Evolutionary conservation across 1,140 invertebrate species (phyloP).

Genomic region (Leptestheria dahalacensis): DNA sequence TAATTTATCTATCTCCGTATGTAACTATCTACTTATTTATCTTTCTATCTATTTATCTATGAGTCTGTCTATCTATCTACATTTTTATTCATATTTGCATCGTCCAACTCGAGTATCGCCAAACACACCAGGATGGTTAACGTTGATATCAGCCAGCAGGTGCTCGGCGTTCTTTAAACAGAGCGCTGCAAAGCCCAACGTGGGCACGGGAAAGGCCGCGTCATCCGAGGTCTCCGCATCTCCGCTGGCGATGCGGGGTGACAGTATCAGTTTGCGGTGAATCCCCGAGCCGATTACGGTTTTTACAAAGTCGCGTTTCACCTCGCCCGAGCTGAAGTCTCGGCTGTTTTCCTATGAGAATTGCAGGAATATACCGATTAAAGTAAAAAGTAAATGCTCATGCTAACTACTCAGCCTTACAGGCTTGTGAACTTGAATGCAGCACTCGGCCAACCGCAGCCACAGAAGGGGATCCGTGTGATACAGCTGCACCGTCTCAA

Average conservation of each 20-base stretch:
- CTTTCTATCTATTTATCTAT: too few relatives aligned
- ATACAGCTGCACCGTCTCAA: constrained; percentile 69
- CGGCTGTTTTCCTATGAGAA: constrained; percentile 43
- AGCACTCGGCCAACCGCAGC: constrained; percentile 85
- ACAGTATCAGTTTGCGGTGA: constrained; percentile 48
- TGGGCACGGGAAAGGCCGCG: constrained; percentile 62
- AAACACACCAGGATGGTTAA: too few relatives aligned
- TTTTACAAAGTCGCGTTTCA: constrained; percentile 44
- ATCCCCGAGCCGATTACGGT: constrained; percentile 41
- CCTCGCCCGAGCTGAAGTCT: constrained; percentile 44
- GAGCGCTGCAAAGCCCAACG: constrained; percentile 74
- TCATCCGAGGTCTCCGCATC: constrained; percentile 3
- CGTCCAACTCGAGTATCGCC: too few relatives aligned
- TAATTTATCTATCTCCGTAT: too few relatives aligned
- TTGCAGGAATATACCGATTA: too few relatives aligned
- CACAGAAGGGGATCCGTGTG: constrained; percentile 78
- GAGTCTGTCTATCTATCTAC: too few relatives aligned
- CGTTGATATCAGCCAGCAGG: constrained; percentile 34
- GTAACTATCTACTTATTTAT: too few relatives aligned
- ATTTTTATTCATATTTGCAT: too few relatives aligned
- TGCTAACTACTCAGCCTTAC: constrained; percentile 27
- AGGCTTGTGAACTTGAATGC: constrained; percentile 51
- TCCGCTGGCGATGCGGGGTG: constrained; percentile 35
- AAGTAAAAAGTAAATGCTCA: not conserved
- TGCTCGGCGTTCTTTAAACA: constrained; percentile 72